Percentiles rank a stretch among this genome's conserved stretches.
phyloP scores from a whole-genome alignment of 2,888 invertebrate genomes.

The Erebia ligea region DNA sequence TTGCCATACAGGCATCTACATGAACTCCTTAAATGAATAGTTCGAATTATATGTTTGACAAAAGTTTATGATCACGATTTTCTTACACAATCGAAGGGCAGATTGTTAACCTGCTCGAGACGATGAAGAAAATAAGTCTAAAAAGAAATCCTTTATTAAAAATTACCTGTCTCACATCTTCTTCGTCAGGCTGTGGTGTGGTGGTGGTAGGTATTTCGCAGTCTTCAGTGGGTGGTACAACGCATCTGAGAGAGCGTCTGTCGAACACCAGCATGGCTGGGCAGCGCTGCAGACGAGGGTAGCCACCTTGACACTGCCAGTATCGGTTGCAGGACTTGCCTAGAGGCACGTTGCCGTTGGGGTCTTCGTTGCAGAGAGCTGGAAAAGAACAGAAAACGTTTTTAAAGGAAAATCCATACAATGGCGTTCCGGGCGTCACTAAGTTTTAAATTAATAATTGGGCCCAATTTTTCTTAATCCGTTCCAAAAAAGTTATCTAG shows the following conservation, averaged over 20 bases:
- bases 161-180: slow-evolving; percentile 63
- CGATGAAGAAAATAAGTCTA: neutral
- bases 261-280: slow-evolving; percentile 96
- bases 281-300: slow-evolving; percentile 94
- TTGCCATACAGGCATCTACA: too few relatives aligned
- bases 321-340: slow-evolving; percentile 97
- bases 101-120: too few relatives aligned
- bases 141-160: neutral
- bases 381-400: slow-evolving; percentile 34
- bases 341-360: slow-evolving; percentile 95
- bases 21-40: too few relatives aligned
- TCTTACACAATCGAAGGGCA: too few relatives aligned
- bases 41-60: too few relatives aligned
- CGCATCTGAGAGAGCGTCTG: slow-evolving; percentile 90
- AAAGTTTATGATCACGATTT: too few relatives aligned
- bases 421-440: too few relatives aligned
- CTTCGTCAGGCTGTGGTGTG: slow-evolving; percentile 84
- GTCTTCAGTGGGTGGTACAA: slow-evolving; percentile 95
- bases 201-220: slow-evolving; percentile 93
- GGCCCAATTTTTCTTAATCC: too few relatives aligned
- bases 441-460: too few relatives aligned
- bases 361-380: slow-evolving; percentile 95
- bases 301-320: slow-evolving; percentile 97
- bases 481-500: too few relatives aligned
- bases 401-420: too few relatives aligned